Base-by-base conservation (phyloP, 2,888 invertebrate genomes). In the Pseudococcus viburni region DNA sequence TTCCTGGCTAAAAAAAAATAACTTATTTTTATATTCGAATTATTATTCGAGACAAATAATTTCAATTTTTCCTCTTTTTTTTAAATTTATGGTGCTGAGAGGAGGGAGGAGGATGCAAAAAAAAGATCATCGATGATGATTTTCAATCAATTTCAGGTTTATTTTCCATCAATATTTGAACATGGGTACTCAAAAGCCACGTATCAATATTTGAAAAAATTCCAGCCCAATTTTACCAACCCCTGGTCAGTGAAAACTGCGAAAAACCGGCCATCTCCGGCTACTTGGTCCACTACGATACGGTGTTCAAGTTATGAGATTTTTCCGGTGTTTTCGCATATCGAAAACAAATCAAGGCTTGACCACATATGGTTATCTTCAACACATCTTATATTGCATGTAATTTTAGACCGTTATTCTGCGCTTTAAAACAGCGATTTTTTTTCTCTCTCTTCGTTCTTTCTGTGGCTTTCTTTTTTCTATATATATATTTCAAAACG, bases 341-440 rank as follows among this genome's bases (percentile, higher is more conserved):
- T 90, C 90, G 90, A 90, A 90, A 90, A 90, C 90, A 89, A 90
- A 90, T 90, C 90, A 90, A 89, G 89, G 84, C 85, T 88, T 90
- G 90, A 90, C 90, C 90, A 90, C 90, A 90, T 90, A 89, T 90
- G 90, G 87, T 87, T 87, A 77, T 87, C 77, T 87, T 77, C 80
- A 77, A 80, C 87, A 87, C 87, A 87, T 87, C 87, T 55, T 55
- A 87, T 26, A 87, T 87, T 51, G 87, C 55, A 77, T 80, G 87
- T 87, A 87, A 80, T 87, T 80, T 87, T 80, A 87, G 80, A 87
- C 80, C 87, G 87, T 87, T 87, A 87, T 87, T 87, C 87, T 77
- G 51, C 77, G 87, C 87, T 87, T 87, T 87, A 87, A 77, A 80
- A 19, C 46, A 33, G 55, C 80, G 55, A 73, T 55, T 80, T 55